These are phyloP conservation scores for Heterochromis multidens DNA, from an alignment of 2,113 vertebrate genomes.

Conservation along the genomic window DNA sequence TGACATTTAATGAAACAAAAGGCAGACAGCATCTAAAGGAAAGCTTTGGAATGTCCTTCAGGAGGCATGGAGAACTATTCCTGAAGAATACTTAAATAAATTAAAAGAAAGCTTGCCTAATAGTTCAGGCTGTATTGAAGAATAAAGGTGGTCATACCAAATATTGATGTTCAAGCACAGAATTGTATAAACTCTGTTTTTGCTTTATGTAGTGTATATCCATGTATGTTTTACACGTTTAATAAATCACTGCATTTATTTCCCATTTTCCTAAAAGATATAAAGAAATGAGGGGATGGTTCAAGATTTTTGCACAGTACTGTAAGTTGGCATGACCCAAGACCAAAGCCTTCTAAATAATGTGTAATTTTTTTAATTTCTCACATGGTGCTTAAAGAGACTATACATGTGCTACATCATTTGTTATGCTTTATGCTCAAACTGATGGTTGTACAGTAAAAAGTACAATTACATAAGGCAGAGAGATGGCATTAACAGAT, in stretches of 20 bases:
- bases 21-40: neutral
- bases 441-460: neutral
- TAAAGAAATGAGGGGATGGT: neutral
- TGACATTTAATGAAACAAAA: neutral
- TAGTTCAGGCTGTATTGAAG: neutral
- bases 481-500: too few relatives aligned
- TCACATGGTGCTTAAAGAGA: neutral
- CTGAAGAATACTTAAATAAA: neutral
- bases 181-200: neutral
- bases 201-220: fast-evolving
- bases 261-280: neutral
- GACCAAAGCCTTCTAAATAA: neutral
- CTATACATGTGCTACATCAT: neutral
- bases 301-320: neutral
- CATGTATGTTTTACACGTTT: fast-evolving
- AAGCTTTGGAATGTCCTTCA: neutral
- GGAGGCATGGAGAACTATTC: fast-evolving
- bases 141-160: neutral
- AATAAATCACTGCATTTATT: neutral
- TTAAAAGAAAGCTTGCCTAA: neutral
- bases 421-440: neutral
- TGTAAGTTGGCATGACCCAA: neutral
- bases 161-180: neutral
- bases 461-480: too few relatives aligned
- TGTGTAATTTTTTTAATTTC: neutral